These are phyloP conservation scores for Atopsyche davidsoni DNA, from an alignment of 1,140 invertebrate genomes.

Conservation along the genomic window DNA sequence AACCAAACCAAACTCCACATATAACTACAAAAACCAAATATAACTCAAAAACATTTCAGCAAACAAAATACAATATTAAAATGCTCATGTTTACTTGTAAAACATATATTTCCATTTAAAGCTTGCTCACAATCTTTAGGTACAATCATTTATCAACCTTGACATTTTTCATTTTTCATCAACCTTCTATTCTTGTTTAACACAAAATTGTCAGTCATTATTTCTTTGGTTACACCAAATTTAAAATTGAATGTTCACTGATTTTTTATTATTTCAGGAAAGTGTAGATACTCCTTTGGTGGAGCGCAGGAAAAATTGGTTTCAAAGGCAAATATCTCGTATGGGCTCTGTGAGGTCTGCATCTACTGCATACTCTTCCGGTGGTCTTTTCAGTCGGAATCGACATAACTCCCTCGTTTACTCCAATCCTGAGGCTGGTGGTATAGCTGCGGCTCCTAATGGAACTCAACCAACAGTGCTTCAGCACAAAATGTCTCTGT, in stretches of 20 bases:
- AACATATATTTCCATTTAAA: too few relatives aligned
- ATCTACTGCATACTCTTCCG: conserved; percentile 76
- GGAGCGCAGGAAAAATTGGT: conserved; percentile 79
- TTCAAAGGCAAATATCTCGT: conserved; percentile 72
- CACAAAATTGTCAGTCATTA: not conserved
- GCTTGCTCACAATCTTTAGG: too few relatives aligned
- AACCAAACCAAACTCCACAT: too few relatives aligned
- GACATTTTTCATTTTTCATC: conserved; percentile 3
- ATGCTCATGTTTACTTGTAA: too few relatives aligned
- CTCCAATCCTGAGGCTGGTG: conserved; percentile 68
- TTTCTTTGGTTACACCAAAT: conserved; percentile 14
- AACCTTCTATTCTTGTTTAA: not conserved
- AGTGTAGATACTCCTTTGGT: conserved; percentile 82
- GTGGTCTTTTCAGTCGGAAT: conserved; percentile 65
- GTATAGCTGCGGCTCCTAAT: conserved; percentile 33
- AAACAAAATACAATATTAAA: too few relatives aligned
- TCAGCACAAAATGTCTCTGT: conserved; percentile 68
- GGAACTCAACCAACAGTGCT: conserved; percentile 38
- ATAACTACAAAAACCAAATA: too few relatives aligned
- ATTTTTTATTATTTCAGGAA: conserved; percentile 53
- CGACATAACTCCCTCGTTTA: conserved; percentile 67
- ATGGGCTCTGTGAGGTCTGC: conserved; percentile 77
- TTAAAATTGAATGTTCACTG: not conserved
- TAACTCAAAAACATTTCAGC: too few relatives aligned
- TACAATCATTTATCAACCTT: too few relatives aligned